Conservation (phyloP, 1,140 invertebrate species). For the Cydia fagiglandana region DNA sequence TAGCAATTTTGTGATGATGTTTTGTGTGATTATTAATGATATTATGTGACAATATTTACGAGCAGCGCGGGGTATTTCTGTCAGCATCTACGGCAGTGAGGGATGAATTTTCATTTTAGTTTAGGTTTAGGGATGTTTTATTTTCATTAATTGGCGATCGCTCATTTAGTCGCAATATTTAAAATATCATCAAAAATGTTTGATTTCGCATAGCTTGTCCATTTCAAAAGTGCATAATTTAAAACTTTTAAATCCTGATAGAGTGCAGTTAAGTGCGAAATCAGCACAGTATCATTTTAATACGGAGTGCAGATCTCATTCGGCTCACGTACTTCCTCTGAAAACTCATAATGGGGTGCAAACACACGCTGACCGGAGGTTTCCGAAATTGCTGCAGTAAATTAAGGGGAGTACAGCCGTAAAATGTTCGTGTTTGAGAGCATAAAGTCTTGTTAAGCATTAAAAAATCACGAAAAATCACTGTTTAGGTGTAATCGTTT, state of each 20-base stretch:
- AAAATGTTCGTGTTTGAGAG: too few relatives aligned
- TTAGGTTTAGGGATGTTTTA: too few relatives aligned
- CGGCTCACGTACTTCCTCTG: constrained; percentile 4
- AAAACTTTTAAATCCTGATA: neutral
- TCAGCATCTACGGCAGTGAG: too few relatives aligned
- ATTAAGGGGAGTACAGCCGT: neutral
- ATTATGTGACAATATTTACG: too few relatives aligned
- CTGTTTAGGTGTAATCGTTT: too few relatives aligned
- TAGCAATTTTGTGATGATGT: too few relatives aligned
- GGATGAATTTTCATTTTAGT: too few relatives aligned
- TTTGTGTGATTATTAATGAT: too few relatives aligned
- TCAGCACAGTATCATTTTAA: constrained; percentile 4
- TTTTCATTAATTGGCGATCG: too few relatives aligned
- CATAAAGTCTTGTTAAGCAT: too few relatives aligned
- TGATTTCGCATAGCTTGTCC: neutral
- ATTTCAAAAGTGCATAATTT: neutral
- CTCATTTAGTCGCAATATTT: neutral
- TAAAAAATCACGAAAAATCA: too few relatives aligned
- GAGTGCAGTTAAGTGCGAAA: neutral
- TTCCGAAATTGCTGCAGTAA: neutral
- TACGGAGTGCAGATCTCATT: neutral
- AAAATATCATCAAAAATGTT: neutral
- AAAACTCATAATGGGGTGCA: constrained; percentile 6
- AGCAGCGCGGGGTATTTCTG: too few relatives aligned
- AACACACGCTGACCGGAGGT: neutral